Base-by-base conservation (phyloP, 2,113 vertebrate genomes). In the Hassar affinis region DNA sequence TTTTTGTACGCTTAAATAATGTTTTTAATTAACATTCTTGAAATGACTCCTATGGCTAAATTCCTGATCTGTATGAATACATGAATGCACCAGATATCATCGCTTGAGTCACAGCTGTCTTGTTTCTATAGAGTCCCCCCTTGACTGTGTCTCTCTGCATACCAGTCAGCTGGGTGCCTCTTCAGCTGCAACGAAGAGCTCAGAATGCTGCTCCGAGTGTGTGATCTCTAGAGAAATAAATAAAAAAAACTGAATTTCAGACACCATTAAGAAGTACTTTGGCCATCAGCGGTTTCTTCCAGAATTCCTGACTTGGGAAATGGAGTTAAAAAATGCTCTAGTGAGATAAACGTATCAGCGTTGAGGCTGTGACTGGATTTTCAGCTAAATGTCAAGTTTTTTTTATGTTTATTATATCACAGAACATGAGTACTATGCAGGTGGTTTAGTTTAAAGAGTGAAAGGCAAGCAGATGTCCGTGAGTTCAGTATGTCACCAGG, bases 401-500 rank as follows among this genome's bases (percentile, higher is more conserved):
- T 56, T 18, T 52, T 2, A 35, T 5, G 38, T 42, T 42, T 42
- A 54, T 10, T 18, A 22, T 77, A 56, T 77, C 51, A 35, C 30
- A 35, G 30, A 10, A 38, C 18, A 54, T 52, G 47, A 30, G 45
- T 52, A 78, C 42, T 61, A 27, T 77, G 62, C 35, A 66, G 72
- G 74, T 66, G 80, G 80, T 82, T 74, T 78, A 54, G 84, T 75
- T 81, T 64, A 8, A 47, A 68, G 33, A 47, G 76, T 49, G 79
- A 80, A 79, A 80, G 77, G 78, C 76, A 86, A 75, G 79, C 45
- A 82, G 22, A 72, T 78, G 72, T 84, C 82, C 71, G 12, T 33
- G 75, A 85, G 79, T 79, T 84, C 57, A 84, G 75, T 45, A 62
- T 62, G 69, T 61, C 81, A 76, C n/a, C 30, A 83, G 81, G 57